Evolutionary conservation across 2,113 vertebrate genomes (phyloP).

Genomic region (Apus apus): DNA sequence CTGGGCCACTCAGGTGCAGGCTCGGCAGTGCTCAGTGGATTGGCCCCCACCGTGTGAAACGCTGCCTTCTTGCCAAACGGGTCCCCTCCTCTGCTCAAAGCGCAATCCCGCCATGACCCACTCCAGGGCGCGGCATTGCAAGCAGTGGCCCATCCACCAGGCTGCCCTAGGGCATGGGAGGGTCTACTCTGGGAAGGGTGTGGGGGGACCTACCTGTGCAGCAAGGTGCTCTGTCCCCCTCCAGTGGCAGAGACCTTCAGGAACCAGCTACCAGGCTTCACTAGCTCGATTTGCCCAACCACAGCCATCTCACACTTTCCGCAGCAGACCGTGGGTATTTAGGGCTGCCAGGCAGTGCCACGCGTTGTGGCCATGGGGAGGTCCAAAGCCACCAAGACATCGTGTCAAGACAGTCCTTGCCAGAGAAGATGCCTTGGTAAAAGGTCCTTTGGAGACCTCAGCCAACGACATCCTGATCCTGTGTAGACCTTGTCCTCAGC

Average conservation of each 20-base stretch:
- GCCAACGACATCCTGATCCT: neutral
- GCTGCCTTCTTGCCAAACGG: conserved; percentile 13
- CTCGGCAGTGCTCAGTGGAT: neutral
- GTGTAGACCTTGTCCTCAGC: neutral
- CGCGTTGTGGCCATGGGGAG: rapidly evolving
- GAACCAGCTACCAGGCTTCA: neutral
- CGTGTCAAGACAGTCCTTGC: rapidly evolving
- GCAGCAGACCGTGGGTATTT: neutral
- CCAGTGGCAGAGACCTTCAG: conserved; percentile 52
- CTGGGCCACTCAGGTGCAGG: neutral
- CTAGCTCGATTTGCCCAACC: neutral
- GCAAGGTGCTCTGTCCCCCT: conserved; percentile 54
- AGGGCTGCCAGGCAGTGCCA: neutral
- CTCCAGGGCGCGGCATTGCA: conserved; percentile 49
- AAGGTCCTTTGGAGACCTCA: neutral
- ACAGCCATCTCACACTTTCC: neutral
- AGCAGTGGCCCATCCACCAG: conserved; percentile 52
- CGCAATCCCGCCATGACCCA: conserved; percentile 28
- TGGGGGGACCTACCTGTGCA: neutral
- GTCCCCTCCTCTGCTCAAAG: conserved; percentile 51
- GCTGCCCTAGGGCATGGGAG: conserved; percentile 52
- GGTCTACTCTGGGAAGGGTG: conserved; percentile 5
- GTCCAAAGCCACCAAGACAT: neutral
- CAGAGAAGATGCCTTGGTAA: neutral
- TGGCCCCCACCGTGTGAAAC: neutral